Conservation (phyloP, 2,113 vertebrate species). For the Rhegmatorhina hoffmannsi region DNA sequence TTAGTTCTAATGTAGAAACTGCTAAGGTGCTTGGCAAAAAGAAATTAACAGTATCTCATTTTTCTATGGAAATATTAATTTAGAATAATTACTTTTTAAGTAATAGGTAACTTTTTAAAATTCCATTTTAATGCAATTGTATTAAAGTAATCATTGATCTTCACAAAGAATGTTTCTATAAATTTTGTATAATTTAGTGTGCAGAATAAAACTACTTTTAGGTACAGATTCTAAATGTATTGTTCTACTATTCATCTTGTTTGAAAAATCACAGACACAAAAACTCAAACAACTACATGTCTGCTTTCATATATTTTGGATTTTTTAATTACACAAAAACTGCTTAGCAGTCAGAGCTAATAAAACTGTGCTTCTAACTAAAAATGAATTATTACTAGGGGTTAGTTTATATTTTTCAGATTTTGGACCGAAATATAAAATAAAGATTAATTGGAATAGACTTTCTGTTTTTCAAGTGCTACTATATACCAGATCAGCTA, state of each 20-base stretch:
- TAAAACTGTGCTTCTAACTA: not conserved
- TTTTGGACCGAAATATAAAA: slow-evolving; percentile 2
- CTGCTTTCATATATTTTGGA: not conserved
- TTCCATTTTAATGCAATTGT: not conserved
- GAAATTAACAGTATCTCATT: not conserved
- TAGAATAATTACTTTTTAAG: not conserved
- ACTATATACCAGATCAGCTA: not conserved
- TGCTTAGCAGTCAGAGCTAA: not conserved
- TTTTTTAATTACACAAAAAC: not conserved
- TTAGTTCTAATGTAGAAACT: not conserved
- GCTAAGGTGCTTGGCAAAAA: not conserved
- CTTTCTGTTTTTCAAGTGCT: not conserved
- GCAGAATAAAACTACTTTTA: not conserved
- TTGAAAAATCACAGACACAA: not conserved
- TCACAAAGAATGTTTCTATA: not conserved
- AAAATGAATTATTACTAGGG: not conserved
- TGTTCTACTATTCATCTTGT: not conserved
- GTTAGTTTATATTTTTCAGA: not conserved
- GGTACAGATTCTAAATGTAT: not conserved
- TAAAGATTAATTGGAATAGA: not conserved
- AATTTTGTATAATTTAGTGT: not conserved
- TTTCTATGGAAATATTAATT: not conserved
- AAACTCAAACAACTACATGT: not conserved
- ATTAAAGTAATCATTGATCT: not conserved
- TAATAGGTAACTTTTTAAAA: not conserved